phyloP scores from a whole-genome alignment of 2,797 vertebrate genomes.

The Protosalanx chinensis region DNA sequence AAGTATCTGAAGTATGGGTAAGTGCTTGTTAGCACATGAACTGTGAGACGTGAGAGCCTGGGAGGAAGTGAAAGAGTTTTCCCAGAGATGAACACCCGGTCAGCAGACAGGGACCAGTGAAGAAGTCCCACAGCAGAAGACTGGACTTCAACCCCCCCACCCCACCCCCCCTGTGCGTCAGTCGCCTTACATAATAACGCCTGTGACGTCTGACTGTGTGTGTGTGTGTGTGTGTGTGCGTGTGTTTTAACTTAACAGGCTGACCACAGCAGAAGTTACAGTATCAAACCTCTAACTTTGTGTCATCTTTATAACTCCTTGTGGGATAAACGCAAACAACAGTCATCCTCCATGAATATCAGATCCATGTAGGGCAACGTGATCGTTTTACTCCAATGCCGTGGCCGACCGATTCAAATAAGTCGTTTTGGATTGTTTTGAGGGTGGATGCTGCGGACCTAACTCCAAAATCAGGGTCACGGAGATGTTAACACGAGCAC shows the following conservation, averaged over 20 bases:
- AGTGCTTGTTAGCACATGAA: no score
- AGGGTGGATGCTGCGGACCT: no score
- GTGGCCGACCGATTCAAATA: no score
- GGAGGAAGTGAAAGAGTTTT: not conserved
- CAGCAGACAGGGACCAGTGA: slow-evolving; percentile 17
- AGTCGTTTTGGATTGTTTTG: no score
- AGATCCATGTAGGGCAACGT: no score
- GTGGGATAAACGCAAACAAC: not conserved
- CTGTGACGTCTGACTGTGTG: slow-evolving; percentile 27
- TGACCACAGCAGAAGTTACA: not conserved
- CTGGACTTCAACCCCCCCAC: slow-evolving; percentile 41
- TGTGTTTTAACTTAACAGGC: not conserved
- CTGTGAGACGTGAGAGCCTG: not conserved
- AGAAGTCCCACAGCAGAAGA: slow-evolving; percentile 27
- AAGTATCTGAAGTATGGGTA: no score
- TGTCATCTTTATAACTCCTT: not conserved
- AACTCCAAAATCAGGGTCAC: not conserved
- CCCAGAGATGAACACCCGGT: not conserved
- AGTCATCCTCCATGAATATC: no score
- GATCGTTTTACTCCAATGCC: no score
- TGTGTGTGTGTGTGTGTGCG: slow-evolving; percentile 2
- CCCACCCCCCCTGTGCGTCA: slow-evolving; percentile 42
- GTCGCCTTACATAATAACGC: slow-evolving; percentile 45
- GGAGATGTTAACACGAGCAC: not conserved
- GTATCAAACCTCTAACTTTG: not conserved